A percentile compares a stretch with the other conserved stretches of the same genome.
phyloP scores from a whole-genome alignment of 2,888 invertebrate species.

The Scrobipalpa atriplicella region DNA sequence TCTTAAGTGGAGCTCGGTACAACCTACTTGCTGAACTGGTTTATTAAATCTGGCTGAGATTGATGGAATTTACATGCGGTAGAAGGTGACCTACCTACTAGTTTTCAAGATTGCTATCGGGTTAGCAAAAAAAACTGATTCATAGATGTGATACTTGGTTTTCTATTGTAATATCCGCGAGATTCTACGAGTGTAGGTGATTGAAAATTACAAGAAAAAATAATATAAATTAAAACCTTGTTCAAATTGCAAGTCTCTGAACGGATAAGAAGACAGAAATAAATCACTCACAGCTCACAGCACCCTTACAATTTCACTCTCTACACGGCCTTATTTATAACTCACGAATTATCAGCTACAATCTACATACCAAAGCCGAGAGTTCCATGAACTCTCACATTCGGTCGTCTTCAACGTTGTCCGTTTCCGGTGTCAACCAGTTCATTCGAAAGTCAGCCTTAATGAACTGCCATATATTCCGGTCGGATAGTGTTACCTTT shows the following conservation, averaged over 20 bases:
- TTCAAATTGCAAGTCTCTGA: too few species aligned
- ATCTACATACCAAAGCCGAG: conserved; percentile 23
- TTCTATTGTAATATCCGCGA: too few species aligned
- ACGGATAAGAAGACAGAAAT: too few species aligned
- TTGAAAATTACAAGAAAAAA: too few species aligned
- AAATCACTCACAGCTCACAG: background rate
- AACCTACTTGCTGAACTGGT: conserved; percentile 8
- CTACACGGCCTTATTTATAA: background rate
- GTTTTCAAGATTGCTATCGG: conserved; percentile 6
- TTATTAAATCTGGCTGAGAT: background rate
- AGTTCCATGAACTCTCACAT: conserved; percentile 28
- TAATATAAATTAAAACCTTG: too few species aligned
- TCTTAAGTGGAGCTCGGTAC: background rate
- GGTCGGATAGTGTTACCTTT: conserved; percentile 41
- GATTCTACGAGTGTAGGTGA: too few species aligned
- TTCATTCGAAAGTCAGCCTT: conserved; percentile 47
- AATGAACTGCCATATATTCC: conserved; percentile 52
- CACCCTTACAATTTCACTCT: conserved; percentile 9
- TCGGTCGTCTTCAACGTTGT: conserved; percentile 18
- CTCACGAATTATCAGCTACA: conserved; percentile 10
- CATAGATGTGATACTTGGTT: too few species aligned
- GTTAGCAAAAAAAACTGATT: too few species aligned
- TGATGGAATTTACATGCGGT: background rate
- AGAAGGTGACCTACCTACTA: background rate
- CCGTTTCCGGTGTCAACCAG: conserved; percentile 33